Evolutionary conservation across 2,113 vertebrate genomes (phyloP), one percentile per base, ranked within the genome.

Genomic region (Motacilla tschutschensis): DNA sequence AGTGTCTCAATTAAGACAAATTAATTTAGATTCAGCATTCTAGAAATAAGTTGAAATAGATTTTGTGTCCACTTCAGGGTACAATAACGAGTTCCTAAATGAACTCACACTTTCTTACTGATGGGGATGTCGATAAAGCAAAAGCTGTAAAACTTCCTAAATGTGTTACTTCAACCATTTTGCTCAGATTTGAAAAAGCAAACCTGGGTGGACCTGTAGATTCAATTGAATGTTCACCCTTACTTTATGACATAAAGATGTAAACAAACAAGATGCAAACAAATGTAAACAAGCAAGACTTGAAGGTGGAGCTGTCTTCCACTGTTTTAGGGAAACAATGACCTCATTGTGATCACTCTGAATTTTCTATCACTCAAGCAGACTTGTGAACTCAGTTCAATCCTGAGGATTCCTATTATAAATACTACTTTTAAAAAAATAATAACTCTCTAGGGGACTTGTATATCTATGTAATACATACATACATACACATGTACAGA

Each of bases 1-100:
- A 48, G 55, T 82, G 64, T 88, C 76, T 89, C 60, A 92, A 83
- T 92, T 89, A 89, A 83, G 76, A 92, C 40, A 89, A 90, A 88
- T 66, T 83, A 79, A 93, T 88, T 90, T 87, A 72, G 82, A 93
- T 53, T 89, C 57, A 79, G 44, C 40, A 83, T 85, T 87, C 48
- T 64, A 89, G 57, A 57, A 87, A 35, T 53, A 65, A 73, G 40
- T 60, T 79, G 60, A 79, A 66, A 74, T 4, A 41, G n/a, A 80
- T 66, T 67, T 80, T 66, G 24, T 48, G 69, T 67, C 41, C 76
- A n/a, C 22, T 84, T 88, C 51, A 82, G 58, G 19, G 29, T 71
- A 73, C 17, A 83, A 53, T 38, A 87, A 77, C 24, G 40, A 82
- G 31, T 66, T 79, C 25, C 51, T 40, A 79, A 85, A 77, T 55